Percentiles rank a stretch among this genome's conserved stretches.
Evolutionary conservation across 2,113 vertebrate species (phyloP).

Genomic region (Cervus canadensis): DNA sequence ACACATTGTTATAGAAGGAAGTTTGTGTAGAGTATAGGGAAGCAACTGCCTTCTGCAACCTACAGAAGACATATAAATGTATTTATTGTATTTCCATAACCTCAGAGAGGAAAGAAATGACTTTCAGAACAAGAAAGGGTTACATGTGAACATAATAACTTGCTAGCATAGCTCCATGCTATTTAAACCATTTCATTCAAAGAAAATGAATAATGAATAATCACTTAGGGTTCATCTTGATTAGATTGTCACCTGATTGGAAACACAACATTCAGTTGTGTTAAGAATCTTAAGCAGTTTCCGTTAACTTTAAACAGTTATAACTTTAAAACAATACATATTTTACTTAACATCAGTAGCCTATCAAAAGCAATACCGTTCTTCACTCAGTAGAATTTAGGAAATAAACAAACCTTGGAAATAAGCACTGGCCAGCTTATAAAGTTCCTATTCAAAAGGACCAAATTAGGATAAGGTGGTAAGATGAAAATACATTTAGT

Average conservation of each 20-base stretch:
- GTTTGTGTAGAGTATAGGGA: constrained; percentile 23
- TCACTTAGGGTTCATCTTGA: constrained; percentile 50
- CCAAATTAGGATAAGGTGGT: background rate
- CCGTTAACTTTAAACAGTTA: constrained; percentile 45
- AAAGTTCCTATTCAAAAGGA: background rate
- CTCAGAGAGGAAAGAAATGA: background rate
- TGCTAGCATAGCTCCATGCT: background rate
- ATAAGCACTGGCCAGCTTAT: background rate
- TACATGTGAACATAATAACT: constrained; percentile 39
- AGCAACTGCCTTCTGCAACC: background rate
- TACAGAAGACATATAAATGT: background rate
- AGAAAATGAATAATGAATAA: constrained; percentile 54
- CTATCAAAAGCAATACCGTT: background rate
- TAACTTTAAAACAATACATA: constrained; percentile 17
- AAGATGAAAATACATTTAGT: background rate
- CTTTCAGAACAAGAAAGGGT: constrained; percentile 36
- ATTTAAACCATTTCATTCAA: constrained; percentile 54
- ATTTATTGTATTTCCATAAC: background rate
- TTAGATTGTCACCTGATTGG: constrained; percentile 60
- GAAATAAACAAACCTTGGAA: constrained; percentile 36
- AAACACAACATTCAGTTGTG: constrained; percentile 58
- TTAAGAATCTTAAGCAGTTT: constrained; percentile 40
- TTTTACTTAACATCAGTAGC: constrained; percentile 18
- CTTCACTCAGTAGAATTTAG: background rate
- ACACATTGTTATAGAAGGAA: constrained; percentile 51